phyloP scores from a whole-genome alignment of 2,888 invertebrate species.

The Acanthopleura granulata region DNA sequence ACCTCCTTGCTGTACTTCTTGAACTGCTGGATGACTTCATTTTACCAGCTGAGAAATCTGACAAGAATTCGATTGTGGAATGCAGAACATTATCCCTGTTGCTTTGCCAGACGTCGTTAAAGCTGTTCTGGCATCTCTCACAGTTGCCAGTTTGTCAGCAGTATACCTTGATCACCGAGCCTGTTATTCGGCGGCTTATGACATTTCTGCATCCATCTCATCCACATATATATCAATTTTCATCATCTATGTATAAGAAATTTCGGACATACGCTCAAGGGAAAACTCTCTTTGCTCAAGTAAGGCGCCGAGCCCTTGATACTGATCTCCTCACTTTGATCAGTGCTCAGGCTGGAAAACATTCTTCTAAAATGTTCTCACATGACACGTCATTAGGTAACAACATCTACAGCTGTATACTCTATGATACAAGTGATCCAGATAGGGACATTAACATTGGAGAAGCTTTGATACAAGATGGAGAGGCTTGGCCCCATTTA shows the following conservation, averaged over 20 bases:
- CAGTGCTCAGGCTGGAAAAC: not conserved
- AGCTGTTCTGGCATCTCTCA: conserved; percentile 35
- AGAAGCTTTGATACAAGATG: not conserved
- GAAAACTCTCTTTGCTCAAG: not conserved
- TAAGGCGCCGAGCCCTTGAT: not conserved
- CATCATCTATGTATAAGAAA: not conserved
- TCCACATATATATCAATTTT: not conserved
- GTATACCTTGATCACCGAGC: conserved; percentile 32
- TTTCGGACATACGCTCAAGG: not conserved
- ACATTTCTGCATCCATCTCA: conserved; percentile 31
- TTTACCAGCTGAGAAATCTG: not conserved
- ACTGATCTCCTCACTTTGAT: not conserved
- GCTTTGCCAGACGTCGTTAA: conserved; percentile 21
- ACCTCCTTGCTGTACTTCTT: not conserved
- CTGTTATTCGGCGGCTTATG: conserved; percentile 33
- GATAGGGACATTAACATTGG: not conserved
- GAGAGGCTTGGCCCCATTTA: not conserved
- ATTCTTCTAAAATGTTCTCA: not conserved
- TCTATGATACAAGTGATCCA: conserved; percentile 13
- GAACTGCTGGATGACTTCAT: not conserved
- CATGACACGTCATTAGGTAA: not conserved
- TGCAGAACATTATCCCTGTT: not conserved
- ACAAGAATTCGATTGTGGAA: not conserved
- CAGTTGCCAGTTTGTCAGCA: conserved; percentile 31
- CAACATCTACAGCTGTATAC: not conserved